Percentiles rank a stretch among this genome's conserved stretches.
These are phyloP conservation scores for Sebastes taczanowskii DNA, from an alignment of 2,797 vertebrate genomes.

Conservation along the genomic window DNA sequence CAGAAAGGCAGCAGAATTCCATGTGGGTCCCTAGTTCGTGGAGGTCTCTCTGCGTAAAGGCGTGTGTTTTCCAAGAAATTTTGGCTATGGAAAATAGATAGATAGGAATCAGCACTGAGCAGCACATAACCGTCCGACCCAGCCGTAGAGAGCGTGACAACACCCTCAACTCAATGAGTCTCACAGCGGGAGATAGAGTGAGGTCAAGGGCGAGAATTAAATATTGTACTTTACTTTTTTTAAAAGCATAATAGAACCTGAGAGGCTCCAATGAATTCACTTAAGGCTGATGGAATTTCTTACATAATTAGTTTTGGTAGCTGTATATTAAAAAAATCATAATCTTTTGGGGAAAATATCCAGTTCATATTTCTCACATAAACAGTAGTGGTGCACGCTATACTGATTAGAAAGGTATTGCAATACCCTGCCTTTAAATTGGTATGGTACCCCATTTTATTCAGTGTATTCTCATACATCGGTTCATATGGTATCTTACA, in stretches of 20 bases:
- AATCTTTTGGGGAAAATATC: not conserved
- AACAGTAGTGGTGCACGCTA: too few species aligned
- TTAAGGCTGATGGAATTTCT: not conserved
- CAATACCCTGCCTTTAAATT: too few species aligned
- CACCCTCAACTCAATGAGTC: not conserved
- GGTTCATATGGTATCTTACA: too few species aligned
- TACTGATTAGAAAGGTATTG: too few species aligned
- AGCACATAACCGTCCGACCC: constrained; percentile 45
- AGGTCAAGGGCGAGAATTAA: constrained; percentile 25
- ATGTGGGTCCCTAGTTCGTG: constrained; percentile 44
- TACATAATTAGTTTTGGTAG: not conserved
- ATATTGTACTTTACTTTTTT: not conserved
- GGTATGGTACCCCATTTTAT: too few species aligned
- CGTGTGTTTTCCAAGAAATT: constrained; percentile 27
- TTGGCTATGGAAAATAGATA: constrained; percentile 50
- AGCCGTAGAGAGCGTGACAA: constrained; percentile 8
- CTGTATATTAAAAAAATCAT: not conserved
- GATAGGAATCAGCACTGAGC: constrained; percentile 64
- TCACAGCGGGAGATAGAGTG: not conserved
- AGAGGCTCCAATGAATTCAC: not conserved
- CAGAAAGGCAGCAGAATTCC: constrained; percentile 32
- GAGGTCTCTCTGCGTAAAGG: constrained; percentile 14
- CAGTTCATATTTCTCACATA: not conserved
- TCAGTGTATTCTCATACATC: too few species aligned
- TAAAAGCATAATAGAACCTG: not conserved